Evolutionary conservation across 2,797 vertebrate genomes (phyloP).

Genomic region (Helarctos malayanus): DNA sequence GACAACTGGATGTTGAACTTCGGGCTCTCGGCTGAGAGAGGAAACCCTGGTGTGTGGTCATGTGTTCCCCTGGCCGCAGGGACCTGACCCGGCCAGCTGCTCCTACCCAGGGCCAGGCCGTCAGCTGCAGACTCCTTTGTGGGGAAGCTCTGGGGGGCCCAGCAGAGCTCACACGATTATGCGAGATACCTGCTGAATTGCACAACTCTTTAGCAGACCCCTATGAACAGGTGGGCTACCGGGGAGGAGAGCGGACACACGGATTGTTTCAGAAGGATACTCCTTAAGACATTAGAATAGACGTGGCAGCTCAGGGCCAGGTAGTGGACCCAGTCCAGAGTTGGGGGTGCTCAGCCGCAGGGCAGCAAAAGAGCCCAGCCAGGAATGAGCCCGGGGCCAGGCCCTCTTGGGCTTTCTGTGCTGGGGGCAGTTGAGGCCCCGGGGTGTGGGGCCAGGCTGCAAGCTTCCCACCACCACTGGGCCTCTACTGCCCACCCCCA

Average conservation of each 20-base stretch:
- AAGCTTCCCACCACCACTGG: fast-evolving
- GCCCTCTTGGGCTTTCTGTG: fast-evolving
- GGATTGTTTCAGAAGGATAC: fast-evolving
- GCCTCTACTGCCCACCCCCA: fast-evolving
- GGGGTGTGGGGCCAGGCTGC: fast-evolving
- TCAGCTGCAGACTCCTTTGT: background rate
- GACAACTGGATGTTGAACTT: background rate
- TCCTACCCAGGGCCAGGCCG: fast-evolving
- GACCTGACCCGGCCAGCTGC: fast-evolving
- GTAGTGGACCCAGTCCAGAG: fast-evolving
- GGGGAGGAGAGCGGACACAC: fast-evolving
- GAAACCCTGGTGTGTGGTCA: background rate
- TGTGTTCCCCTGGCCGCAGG: background rate
- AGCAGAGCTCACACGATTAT: fast-evolving
- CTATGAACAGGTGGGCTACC: fast-evolving
- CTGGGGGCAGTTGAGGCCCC: fast-evolving
- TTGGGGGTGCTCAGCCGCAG: fast-evolving
- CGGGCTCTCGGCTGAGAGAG: background rate
- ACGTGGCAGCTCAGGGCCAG: fast-evolving
- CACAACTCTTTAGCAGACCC: background rate
- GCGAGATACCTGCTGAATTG: fast-evolving
- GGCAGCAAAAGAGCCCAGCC: background rate
- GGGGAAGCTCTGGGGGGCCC: background rate
- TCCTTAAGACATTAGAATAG: fast-evolving
- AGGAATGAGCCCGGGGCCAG: fast-evolving